phyloP scores from a whole-genome alignment of 1,140 invertebrate species.

The Trichonephila inaurata region DNA sequence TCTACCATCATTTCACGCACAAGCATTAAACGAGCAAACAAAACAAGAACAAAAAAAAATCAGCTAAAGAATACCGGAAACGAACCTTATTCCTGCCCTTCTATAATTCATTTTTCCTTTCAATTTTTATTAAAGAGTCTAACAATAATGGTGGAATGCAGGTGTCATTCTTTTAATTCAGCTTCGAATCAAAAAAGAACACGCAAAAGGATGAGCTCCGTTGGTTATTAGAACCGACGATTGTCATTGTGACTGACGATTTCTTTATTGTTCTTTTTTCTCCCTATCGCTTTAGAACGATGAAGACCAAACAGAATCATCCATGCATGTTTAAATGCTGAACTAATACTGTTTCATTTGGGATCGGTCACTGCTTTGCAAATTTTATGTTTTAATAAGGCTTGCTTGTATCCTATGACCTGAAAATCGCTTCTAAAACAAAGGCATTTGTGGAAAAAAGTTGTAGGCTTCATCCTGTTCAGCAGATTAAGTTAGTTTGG shows the following conservation, averaged over 20 bases:
- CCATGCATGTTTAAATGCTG: slow-evolving; percentile 37
- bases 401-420: slow-evolving; percentile 40
- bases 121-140: slow-evolving; percentile 10
- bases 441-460: background rate
- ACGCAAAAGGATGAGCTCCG: background rate
- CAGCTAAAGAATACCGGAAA: slow-evolving; percentile 17
- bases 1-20: slow-evolving; percentile 1
- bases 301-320: slow-evolving; percentile 26
- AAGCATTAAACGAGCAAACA: slow-evolving; percentile 35
- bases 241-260: slow-evolving; percentile 29
- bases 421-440: background rate
- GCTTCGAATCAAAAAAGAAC: slow-evolving; percentile 14
- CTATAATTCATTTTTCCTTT: slow-evolving; percentile 53
- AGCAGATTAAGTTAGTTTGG: background rate
- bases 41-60: slow-evolving; percentile 23
- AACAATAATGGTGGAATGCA: slow-evolving; percentile 15
- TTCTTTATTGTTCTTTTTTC: slow-evolving; percentile 4
- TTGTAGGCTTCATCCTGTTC: background rate
- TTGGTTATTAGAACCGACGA: slow-evolving; percentile 44
- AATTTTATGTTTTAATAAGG: slow-evolving; percentile 39
- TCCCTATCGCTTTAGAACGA: background rate
- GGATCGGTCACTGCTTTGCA: background rate
- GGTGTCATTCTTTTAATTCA: slow-evolving; percentile 45
- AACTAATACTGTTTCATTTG: slow-evolving; percentile 34
- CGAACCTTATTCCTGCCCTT: slow-evolving; percentile 24